Evolutionary conservation across 35 echinoderm and acorn worm species (phyloP).

Genomic region (Apostichopus japonicus): DNA sequence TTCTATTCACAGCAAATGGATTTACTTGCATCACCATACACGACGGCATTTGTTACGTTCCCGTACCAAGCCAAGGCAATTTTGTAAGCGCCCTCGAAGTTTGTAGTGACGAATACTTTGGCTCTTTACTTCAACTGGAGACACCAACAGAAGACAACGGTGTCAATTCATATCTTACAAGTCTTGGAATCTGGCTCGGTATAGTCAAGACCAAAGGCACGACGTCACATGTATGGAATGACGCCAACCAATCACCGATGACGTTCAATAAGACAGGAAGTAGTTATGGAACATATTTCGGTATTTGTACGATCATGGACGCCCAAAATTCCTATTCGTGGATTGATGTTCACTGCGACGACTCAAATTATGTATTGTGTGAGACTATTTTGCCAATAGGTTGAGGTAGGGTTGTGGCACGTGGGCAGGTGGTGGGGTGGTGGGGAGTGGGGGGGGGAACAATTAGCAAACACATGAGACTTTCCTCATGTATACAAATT

Average conservation of each 20-base stretch:
- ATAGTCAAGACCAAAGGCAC: background rate
- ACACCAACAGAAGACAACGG: background rate
- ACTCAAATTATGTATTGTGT: background rate
- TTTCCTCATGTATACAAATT: no score
- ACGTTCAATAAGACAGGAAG: background rate
- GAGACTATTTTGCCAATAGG: background rate
- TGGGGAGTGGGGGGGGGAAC: no score
- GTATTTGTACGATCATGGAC: background rate
- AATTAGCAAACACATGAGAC: no score
- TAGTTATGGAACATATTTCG: background rate
- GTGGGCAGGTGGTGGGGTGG: no score
- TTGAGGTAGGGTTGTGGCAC: no score
- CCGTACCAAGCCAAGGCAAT: background rate
- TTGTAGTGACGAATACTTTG: background rate
- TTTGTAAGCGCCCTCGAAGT: background rate
- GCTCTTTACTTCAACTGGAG: slow-evolving; percentile 8
- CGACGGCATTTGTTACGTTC: background rate
- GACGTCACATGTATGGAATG: slow-evolving; percentile 11
- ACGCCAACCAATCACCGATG: background rate
- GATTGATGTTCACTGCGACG: background rate
- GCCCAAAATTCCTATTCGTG: background rate
- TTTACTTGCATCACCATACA: background rate
- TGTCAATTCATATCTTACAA: background rate
- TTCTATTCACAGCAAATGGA: background rate
- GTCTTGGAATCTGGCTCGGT: background rate